These are phyloP conservation scores for Pogonus chalceus DNA, from an alignment of 1,140 invertebrate genomes.

Conservation along the genomic window DNA sequence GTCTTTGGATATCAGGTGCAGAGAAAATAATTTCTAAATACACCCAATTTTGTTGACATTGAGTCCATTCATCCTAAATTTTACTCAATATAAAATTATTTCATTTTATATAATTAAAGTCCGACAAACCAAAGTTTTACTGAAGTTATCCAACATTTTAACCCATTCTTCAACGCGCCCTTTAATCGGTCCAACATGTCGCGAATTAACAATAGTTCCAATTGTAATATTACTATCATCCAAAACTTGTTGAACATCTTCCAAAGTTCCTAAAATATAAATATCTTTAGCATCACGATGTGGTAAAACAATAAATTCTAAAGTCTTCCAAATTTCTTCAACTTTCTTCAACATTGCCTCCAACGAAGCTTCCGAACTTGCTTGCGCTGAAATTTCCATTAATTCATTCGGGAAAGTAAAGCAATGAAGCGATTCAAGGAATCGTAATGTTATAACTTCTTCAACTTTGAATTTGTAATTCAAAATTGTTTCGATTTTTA, in stretches of 20 bases:
- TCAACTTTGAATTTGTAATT: conserved; percentile 60
- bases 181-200: conserved; percentile 74
- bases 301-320: conserved; percentile 65
- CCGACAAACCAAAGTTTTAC: conserved; percentile 55
- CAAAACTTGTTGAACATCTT: conserved; percentile 69
- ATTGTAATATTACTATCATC: conserved; percentile 82
- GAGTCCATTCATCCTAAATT: conserved; percentile 69
- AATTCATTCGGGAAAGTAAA: conserved; percentile 62
- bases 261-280: conserved; percentile 68
- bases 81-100: conserved; percentile 4
- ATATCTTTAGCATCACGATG: conserved; percentile 75
- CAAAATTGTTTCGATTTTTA: conserved; percentile 64
- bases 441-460: conserved; percentile 49
- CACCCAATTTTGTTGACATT: conserved; percentile 75
- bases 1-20: conserved; percentile 80
- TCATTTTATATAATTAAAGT: background rate
- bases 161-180: conserved; percentile 70
- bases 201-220: conserved; percentile 72
- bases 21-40: conserved; percentile 82
- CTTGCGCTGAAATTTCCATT: conserved; percentile 72
- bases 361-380: conserved; percentile 72
- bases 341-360: conserved; percentile 69
- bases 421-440: conserved; percentile 58
- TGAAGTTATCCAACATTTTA: conserved; percentile 60
- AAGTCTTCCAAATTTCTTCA: conserved; percentile 67